Evolutionary conservation across 2,797 vertebrate genomes (phyloP).

Genomic region (Tokudaia muenninki): DNA sequence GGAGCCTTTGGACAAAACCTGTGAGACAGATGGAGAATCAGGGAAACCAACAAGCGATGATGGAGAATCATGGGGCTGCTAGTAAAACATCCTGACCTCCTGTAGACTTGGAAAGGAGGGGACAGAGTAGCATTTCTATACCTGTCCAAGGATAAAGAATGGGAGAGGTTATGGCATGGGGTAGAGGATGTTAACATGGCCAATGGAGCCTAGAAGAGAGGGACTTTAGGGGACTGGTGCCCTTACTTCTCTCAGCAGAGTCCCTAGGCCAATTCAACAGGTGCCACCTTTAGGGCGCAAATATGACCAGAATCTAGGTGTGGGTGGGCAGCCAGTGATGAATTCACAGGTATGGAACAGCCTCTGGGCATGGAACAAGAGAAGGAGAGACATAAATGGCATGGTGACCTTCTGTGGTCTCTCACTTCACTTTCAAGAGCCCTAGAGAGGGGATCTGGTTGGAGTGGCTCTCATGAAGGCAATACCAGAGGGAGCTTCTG

Average conservation of each 20-base stretch:
- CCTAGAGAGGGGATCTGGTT: background rate
- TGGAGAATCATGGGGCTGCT: background rate
- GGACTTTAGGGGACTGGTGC: background rate
- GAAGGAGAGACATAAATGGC: background rate
- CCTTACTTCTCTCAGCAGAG: background rate
- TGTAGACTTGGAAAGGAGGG: background rate
- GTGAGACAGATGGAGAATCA: background rate
- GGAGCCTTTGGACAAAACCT: background rate
- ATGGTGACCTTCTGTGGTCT: background rate
- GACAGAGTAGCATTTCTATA: background rate
- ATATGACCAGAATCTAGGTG: background rate
- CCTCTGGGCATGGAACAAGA: background rate
- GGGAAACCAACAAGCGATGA: background rate
- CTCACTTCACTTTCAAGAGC: background rate
- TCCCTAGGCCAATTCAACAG: background rate
- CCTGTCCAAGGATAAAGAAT: background rate
- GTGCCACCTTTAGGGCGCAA: background rate
- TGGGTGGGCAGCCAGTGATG: background rate
- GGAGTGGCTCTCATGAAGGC: background rate
- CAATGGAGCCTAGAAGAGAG: background rate
- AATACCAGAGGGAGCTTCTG: background rate
- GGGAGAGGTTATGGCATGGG: background rate
- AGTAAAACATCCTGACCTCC: background rate
- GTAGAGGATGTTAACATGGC: background rate
- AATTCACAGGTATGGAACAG: background rate